Conservation (phyloP, 2,888 invertebrate species). For the Entomobrya multifasciata region DNA sequence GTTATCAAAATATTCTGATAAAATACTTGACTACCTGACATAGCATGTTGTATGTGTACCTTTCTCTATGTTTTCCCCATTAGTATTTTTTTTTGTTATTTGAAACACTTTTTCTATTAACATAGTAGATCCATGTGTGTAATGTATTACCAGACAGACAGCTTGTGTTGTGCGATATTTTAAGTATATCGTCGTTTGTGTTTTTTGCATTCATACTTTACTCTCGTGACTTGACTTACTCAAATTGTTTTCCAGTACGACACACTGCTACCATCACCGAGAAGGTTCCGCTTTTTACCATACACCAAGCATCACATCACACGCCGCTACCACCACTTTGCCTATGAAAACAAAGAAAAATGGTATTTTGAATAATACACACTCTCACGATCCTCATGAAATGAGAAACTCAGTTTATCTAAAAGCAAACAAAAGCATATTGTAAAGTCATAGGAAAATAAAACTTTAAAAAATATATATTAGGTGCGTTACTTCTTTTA, state of each 20-base stretch:
- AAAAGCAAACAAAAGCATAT: constrained; percentile 15
- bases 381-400: not conserved
- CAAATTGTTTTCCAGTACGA: constrained; percentile 6
- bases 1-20: too few relatives aligned
- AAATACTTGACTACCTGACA: too few relatives aligned
- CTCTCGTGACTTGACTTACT: constrained; percentile 7
- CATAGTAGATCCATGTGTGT: not conserved
- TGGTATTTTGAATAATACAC: constrained; percentile 28
- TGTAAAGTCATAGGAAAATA: constrained; percentile 32
- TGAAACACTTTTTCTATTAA: not conserved
- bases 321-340: constrained; percentile 12
- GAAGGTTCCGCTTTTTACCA: constrained; percentile 28
- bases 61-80: not conserved
- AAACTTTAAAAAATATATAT: not conserved
- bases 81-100: constrained; percentile 3
- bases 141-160: constrained; percentile 8
- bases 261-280: constrained; percentile 13
- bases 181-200: not conserved
- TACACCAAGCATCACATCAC: constrained; percentile 12
- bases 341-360: constrained; percentile 33
- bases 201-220: constrained; percentile 11
- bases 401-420: not conserved
- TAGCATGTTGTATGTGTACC: too few relatives aligned
- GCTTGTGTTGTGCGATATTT: not conserved
- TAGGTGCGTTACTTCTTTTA: not conserved